phyloP scores from a whole-genome alignment of 2,113 vertebrate genomes.

The Pseudorasbora parva region DNA sequence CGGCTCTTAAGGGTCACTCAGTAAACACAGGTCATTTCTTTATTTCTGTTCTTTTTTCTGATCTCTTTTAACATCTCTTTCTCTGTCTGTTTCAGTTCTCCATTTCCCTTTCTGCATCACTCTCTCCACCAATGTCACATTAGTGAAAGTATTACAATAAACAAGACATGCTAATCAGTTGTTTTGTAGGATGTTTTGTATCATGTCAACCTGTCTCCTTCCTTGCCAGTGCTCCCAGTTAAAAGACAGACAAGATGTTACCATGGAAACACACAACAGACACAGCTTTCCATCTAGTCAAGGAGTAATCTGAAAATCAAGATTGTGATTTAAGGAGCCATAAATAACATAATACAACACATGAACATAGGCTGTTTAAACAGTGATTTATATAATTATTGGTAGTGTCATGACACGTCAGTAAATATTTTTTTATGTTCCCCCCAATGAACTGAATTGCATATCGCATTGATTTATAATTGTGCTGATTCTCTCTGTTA shows the following conservation, averaged over 20 bases:
- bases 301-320: not conserved
- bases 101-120: constrained; percentile 5
- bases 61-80: constrained; percentile 60
- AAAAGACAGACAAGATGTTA: constrained; percentile 41
- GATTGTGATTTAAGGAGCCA: not conserved
- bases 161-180: not conserved
- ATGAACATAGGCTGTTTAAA: not conserved
- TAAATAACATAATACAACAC: not conserved
- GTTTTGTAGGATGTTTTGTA: constrained; percentile 1
- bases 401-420: not conserved
- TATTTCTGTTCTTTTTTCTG: constrained; percentile 41
- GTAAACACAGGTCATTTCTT: constrained; percentile 70
- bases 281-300: not conserved
- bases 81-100: constrained; percentile 56
- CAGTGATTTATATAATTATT: not conserved
- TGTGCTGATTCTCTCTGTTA: not conserved
- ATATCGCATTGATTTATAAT: not conserved
- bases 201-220: constrained; percentile 20
- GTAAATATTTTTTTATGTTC: not conserved
- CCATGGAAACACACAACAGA: constrained; percentile 57
- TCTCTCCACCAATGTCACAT: constrained; percentile 21
- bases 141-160: constrained; percentile 48
- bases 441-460: not conserved
- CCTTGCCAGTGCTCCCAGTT: constrained; percentile 49
- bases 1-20: constrained; percentile 72